Evolutionary conservation across 2,888 invertebrate genomes (phyloP), one percentile per base, ranked within the genome.

Genomic region (Mamestra brassicae): DNA sequence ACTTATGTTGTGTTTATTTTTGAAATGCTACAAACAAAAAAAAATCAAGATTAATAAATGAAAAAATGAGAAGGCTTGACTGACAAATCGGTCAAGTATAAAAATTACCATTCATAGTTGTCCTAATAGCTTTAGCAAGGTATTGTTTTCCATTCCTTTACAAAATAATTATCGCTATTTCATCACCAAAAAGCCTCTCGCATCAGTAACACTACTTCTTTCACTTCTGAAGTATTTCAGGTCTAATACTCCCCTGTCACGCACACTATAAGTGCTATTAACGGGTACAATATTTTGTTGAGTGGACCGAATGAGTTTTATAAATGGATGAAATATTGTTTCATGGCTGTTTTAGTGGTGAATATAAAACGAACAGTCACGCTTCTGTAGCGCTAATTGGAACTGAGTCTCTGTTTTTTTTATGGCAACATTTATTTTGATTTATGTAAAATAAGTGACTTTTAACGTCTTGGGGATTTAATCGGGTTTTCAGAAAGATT

Each of bases 191-290:
- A 15, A 74, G 8, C 52, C 3, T 36, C 15, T n/a, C 54, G 34
- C 26, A 45, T 55, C 64, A 68, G 58, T 34, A 50, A 50, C 54
- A 62, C 61, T 38, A 34, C 50, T 38, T 4, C 62, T 57, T 10
- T 3, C 17, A 57, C 15, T 65, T 17, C 10, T 42, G 38, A 60
- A 10, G 57, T 54, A 26, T 57, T 70, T 38, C 61, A 15, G 17
- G 63, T 47, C 54, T 70, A 70, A 83, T 73, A 78, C 74, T 76
- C 67, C 42, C 66, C 60, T 66, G 82, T 79, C 86, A 86, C 86
- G 86, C 84, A 84, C 74, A 64, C 75, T 85, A 78, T 69, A 76
- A 76, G 72, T 83, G 80, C 80, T 75, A 79, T 71, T 80, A 85
- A 71, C 71, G 54, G 55, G 71, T 76, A 76, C 84, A 80, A 73